Evolutionary conservation across 2,113 vertebrate species (phyloP).

Genomic region (Rhinichthys klamathensis): DNA sequence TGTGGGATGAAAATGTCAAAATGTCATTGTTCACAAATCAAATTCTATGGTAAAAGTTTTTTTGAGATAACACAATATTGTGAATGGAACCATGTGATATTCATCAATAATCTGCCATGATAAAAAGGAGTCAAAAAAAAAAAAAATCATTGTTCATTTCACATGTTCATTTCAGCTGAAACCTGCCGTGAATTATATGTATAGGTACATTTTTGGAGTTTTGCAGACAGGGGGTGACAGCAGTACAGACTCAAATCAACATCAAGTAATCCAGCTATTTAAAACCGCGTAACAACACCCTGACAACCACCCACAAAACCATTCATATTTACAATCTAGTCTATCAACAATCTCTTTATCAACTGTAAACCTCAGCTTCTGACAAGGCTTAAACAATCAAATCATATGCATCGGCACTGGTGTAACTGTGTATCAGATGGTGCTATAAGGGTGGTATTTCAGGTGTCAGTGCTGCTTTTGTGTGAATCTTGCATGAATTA

Average conservation of each 20-base stretch:
- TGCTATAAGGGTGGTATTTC: not conserved
- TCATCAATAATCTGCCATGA: not conserved
- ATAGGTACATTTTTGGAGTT: not conserved
- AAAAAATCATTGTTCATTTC: no score
- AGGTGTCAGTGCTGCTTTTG: slow-evolving; percentile 24
- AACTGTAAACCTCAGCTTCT: not conserved
- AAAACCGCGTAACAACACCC: not conserved
- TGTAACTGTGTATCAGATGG: not conserved
- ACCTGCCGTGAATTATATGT: not conserved
- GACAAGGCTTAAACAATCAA: not conserved
- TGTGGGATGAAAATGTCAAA: not conserved
- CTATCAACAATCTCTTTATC: not conserved
- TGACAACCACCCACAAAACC: not conserved
- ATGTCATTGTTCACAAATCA: no score
- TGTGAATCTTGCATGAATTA: slow-evolving; percentile 27
- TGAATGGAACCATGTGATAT: no score
- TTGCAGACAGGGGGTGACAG: not conserved
- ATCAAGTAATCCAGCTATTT: not conserved
- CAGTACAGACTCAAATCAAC: not conserved
- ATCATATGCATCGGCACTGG: not conserved
- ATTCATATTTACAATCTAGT: not conserved
- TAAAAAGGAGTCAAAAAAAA: not conserved
- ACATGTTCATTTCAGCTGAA: no score
- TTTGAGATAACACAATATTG: no score
- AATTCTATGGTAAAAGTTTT: no score